Evolutionary conservation across 2,888 invertebrate species (phyloP), one percentile per base, ranked within the genome.

Genomic region (Sinohyriopsis cumingii): DNA sequence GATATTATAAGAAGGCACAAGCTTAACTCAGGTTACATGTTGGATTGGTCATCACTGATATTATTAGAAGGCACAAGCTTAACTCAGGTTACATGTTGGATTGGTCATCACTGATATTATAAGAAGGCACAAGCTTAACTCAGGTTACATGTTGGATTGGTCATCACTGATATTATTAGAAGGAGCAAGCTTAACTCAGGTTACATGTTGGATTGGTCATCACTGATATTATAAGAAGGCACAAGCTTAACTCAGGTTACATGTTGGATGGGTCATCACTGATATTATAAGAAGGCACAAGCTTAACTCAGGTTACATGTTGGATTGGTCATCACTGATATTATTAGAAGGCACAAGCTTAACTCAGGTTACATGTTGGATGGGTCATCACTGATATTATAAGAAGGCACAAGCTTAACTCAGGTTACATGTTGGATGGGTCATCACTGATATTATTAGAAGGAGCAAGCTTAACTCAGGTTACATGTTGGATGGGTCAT

Each of bases 161-260:
- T 83, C 12, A 76, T 89, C 19, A 81, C 80, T 0, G 78, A 83
- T 20, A 79, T 80, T 5, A 87, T 90, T 24, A 73, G 85, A 54
- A 80, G 83, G 25, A 84, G 87, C 25, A 86, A 86, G 19, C 81
- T 90, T 20, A 87, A 87, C 76, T 87, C 85, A 69, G 88, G 89
- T 89, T 67, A 55, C 45, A 45, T 45, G 25, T n/a, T 55, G 24
- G 15, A 24, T 57, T 0, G 7, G 15, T 57, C 57, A n/a, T 15
- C 57, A 20, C 57, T 57, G n/a, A 12, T n/a, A 57, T 57, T 20
- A 57, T 20, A 7, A 57, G 57, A 1, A 5, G 12, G 9, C 1
- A 9, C n/a, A 57, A n/a, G 12, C 1, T 5, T 33, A 7, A 33
- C 6, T 33, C 33, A 0, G 33, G 7, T 33, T 33, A 7, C 33